These are phyloP conservation scores for Drosophila rufa DNA, from an alignment of 1,140 invertebrate genomes.

Conservation along the genomic window DNA sequence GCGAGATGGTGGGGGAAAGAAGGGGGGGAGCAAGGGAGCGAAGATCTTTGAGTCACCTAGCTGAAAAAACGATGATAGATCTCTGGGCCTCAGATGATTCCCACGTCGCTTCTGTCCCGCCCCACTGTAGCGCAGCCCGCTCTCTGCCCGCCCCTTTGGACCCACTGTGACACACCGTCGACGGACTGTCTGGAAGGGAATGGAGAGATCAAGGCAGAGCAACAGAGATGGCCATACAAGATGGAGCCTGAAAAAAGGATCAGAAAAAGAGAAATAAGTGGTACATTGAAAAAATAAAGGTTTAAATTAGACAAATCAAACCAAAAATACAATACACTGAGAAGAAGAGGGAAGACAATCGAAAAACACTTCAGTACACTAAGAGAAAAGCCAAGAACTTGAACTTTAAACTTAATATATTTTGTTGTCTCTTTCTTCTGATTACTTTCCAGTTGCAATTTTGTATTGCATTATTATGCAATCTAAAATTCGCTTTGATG, in stretches of 20 bases:
- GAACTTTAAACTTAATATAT: not conserved
- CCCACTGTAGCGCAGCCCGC: constrained; percentile 17
- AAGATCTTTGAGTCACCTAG: constrained; percentile 73
- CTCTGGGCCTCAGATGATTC: constrained; percentile 40
- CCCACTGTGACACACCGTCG: constrained; percentile 19
- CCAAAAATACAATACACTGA: not conserved
- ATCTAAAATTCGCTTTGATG: no score
- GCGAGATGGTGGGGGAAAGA: constrained; percentile 8
- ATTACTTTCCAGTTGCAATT: not conserved
- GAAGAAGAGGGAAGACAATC: not conserved
- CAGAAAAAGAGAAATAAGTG: not conserved
- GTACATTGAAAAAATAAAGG: not conserved
- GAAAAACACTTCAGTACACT: not conserved
- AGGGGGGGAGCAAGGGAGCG: not conserved
- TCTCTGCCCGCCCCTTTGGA: not conserved
- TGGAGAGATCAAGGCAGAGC: constrained; percentile 25
- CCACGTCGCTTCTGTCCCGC: constrained; percentile 31
- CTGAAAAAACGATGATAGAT: constrained; percentile 41
- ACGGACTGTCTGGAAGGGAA: constrained; percentile 43
- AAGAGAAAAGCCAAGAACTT: not conserved
- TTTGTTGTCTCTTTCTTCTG: no score
- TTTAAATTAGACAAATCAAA: not conserved
- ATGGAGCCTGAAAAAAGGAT: constrained; percentile 47
- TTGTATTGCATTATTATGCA: no score
- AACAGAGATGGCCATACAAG: constrained; percentile 19